Base-by-base conservation (phyloP, 2,888 invertebrate genomes). In the Perizoma flavofasciatum region DNA sequence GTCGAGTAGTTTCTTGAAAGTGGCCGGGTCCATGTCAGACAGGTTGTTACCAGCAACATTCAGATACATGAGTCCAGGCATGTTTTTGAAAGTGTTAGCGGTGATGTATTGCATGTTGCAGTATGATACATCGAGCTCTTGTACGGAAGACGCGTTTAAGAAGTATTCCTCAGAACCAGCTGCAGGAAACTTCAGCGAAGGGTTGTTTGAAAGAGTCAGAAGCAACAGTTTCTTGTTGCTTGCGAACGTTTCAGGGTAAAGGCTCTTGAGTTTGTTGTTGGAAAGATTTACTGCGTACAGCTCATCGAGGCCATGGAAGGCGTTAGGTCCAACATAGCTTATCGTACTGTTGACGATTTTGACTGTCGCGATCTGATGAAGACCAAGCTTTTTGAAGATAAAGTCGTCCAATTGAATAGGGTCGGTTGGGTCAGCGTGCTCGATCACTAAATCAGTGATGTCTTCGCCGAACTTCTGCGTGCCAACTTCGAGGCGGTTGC, bases 341-440 rank as follows among this genome's bases (percentile, higher is more conserved):
- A 96, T 95, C 7, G 94, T 94, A 62, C 95, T 95, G 78, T 96
- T 95, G 53, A 93, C 93, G 70, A 96, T 95, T 75, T 94, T 94
- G 10, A 96, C 93, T 4, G 95, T 94, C 33, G 94, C 94, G 41
- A 96, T 88, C 71, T 94, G 93, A 70, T 94, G 93, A 34, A 96
- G 89, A 47, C 95, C 95, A 60, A 95, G 86, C 67, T 93, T 93
- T 65, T 91, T 86, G 80, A 95, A 95, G 71, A 94, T 93, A 55
- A 92, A 90, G 58, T 93, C 93, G 8, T 93, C 94, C 56, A 96
- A 84, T 10, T 93, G 86, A 56, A 95, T 93, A 9, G 94, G 93
- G 74, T 88, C 89, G 49, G 86, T 85, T 3, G 93, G 90, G 49
- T 93, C 93, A 35, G 94, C 93, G 75, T 95, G 94, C 66, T 94